Percentiles rank a stretch among this genome's conserved stretches.
These are phyloP conservation scores for Burhinus oedicnemus DNA, from an alignment of 2,113 vertebrate species.

Conservation along the genomic window DNA sequence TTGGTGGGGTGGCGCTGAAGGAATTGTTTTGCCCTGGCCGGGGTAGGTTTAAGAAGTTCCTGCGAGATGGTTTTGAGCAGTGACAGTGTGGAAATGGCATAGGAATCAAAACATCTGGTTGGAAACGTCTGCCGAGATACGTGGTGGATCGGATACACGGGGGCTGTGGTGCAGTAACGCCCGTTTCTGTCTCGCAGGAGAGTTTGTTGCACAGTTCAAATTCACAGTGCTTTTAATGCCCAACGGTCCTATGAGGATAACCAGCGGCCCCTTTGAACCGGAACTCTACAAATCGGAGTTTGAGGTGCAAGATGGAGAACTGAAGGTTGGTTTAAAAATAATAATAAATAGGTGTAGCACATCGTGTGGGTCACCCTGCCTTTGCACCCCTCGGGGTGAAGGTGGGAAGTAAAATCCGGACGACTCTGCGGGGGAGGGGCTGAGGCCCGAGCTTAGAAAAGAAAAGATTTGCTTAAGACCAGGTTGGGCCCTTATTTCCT, in stretches of 20 bases:
- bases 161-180: background rate
- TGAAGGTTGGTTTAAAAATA: conserved; percentile 80
- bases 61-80: fast-evolving
- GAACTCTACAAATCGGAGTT: conserved; percentile 94
- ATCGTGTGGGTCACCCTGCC: fast-evolving
- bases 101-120: background rate
- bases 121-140: background rate
- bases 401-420: background rate
- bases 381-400: background rate
- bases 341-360: background rate
- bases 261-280: conserved; percentile 88
- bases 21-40: no score
- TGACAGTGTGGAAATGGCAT: fast-evolving
- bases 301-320: conserved; percentile 92
- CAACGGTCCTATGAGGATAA: conserved; percentile 96
- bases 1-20: background rate
- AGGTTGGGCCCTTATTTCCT: background rate
- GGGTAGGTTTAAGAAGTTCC: background rate
- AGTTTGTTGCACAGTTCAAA: conserved; percentile 97
- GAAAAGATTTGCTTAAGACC: background rate
- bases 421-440: no score
- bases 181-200: conserved; percentile 74
- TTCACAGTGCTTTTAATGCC: conserved; percentile 98
- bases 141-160: fast-evolving
- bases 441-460: background rate